Evolutionary conservation across 2,113 vertebrate genomes (phyloP).

Genomic region (Brachyhypopomus occidentalis): DNA sequence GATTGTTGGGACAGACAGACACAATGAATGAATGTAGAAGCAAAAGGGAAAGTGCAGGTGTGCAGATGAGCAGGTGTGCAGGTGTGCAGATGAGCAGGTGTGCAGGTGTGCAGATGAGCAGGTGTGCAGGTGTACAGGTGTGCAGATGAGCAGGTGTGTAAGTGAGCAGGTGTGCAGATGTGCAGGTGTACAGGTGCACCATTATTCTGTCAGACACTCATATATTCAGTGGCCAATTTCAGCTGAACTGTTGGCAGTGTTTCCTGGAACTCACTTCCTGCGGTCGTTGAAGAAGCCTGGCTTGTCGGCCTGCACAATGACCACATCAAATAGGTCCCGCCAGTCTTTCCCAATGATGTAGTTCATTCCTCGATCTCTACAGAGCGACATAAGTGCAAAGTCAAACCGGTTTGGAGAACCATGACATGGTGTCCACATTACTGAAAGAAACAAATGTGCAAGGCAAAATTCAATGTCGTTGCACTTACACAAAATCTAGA

Average conservation of each 20-base stretch:
- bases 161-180: too few relatives aligned
- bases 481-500: constrained; percentile 95
- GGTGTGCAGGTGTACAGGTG: too few relatives aligned
- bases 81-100: too few relatives aligned
- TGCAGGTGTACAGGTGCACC: too few relatives aligned
- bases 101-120: too few relatives aligned
- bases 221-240: background rate
- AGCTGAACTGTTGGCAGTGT: background rate
- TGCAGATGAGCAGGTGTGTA: too few relatives aligned
- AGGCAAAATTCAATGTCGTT: background rate
- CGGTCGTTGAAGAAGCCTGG: constrained; percentile 96
- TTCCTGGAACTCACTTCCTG: constrained; percentile 81
- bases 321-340: constrained; percentile 94
- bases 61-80: too few relatives aligned
- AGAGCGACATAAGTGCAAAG: constrained; percentile 42
- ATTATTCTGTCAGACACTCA: background rate
- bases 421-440: background rate
- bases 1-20: background rate
- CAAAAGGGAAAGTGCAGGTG: background rate
- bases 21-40: background rate
- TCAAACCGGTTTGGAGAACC: background rate
- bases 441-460: background rate
- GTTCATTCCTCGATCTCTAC: constrained; percentile 92
- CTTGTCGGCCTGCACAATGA: constrained; percentile 97
- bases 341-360: constrained; percentile 97